Evolutionary conservation across 2,888 invertebrate species (phyloP), one percentile per base, ranked within the genome.

Genomic region (Pasiphila rectangulata): DNA sequence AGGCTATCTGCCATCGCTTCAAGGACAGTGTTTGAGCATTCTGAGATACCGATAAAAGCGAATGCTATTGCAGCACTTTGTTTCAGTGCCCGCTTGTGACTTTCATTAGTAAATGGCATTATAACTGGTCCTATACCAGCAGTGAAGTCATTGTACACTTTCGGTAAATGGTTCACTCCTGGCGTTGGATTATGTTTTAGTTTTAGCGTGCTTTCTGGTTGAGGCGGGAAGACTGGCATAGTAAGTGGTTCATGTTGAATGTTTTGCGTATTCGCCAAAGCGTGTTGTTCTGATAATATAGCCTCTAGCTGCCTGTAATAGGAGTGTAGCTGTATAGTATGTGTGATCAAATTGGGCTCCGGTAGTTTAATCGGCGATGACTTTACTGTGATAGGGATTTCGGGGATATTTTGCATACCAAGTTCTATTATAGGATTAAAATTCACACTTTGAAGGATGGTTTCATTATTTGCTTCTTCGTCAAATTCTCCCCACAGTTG

Each of bases 381-480:
- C 64, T 88, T 85, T 1, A 85, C 86, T 19, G 79, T 76, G 32
- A 84, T 87, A 0, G 85, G 83, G 62, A 85, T 84, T 71, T 88
- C 88, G 1, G 88, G 86, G 41, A 89, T 88, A 45, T 87, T 87
- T 65, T 87, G 88, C 85, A 89, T 80, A 4, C 88, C 89, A 30
- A 88, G 67, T 63, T 89, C 89, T 36, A 89, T 89, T 10, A 89
- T 85, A 1, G 89, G 89, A 47, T 84, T 86, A 53, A 89, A 89
- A 56, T 89, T 88, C 1, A 88, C 88, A 37, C 73, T 84, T 53
- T 86, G 85, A 13, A 83, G 57, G 52, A 83, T 57, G 1, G 75
- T 68, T 37, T 84, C 80, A 36, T 85, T 80, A 17, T 69, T 67
- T 32, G 63, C 70, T 38, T 78, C 79, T 13, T 80, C 74, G 52